Conservation (phyloP, 37 sponge, comb jelly and placozoan genomes). For the Corticium candelabrum region DNA sequence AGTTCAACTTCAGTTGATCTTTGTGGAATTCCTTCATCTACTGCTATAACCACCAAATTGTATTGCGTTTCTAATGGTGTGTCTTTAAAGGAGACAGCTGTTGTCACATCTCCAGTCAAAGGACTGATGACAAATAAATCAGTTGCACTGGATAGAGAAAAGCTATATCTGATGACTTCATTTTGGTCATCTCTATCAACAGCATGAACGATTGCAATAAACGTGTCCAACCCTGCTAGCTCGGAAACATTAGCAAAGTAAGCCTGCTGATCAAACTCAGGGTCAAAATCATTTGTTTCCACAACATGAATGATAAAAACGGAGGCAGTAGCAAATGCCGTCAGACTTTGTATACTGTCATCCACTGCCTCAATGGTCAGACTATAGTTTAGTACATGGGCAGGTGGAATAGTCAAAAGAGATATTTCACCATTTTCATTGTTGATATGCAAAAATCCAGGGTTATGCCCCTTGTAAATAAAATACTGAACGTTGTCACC, state of each 20-base stretch:
- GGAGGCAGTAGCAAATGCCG: neutral
- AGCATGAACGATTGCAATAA: neutral
- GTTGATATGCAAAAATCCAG: neutral
- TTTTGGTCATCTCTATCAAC: neutral
- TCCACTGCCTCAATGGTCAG: neutral
- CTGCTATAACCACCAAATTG: neutral
- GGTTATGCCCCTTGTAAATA: neutral
- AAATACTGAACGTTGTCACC: neutral
- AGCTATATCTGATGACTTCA: neutral
- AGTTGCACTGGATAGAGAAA: neutral
- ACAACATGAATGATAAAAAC: neutral
- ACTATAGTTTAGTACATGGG: neutral
- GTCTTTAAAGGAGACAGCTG: neutral
- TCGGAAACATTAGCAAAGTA: neutral
- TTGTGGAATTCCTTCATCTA: neutral
- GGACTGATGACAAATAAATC: neutral
- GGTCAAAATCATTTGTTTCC: neutral
- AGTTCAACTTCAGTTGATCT: too few relatives aligned
- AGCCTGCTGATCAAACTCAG: neutral
- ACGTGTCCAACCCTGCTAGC: neutral
- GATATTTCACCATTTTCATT: neutral
- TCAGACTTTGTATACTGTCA: neutral
- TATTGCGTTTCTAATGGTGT: neutral
- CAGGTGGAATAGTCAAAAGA: neutral
- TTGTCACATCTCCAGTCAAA: neutral